Evolutionary conservation across 2,113 vertebrate genomes (phyloP), one percentile per base, ranked within the genome.

Genomic region (Dunckerocampus dactyliophorus): DNA sequence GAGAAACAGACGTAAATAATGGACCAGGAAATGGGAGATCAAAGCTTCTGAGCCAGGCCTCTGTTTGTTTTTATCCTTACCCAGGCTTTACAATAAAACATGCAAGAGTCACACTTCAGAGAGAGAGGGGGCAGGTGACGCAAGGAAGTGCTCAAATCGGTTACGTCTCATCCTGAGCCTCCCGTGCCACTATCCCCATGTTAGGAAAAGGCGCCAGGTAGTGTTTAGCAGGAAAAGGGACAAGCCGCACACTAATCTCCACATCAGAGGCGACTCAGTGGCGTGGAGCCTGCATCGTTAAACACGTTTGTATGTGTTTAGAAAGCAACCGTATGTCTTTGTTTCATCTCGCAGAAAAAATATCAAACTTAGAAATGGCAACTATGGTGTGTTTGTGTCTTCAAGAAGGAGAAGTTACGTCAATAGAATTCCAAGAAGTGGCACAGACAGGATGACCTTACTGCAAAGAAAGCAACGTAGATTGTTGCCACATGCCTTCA

Each of bases 1-100:
- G 90, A 90, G 88, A 92, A 92, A 89, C 87, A 65, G 85, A 87
- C 84, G 84, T 90, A 90, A 90, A 92, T 91, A 92, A 89, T 85
- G 72, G 76, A 65, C 66, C 88, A 92, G 91, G 91, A 92, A 91
- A 87, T n/a, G 37, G 65, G 69, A 91, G 87, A 91, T 91, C 89
- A 92, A 92, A 92, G 90, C 65, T 45, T 47, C 65, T 14, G 65
- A 85, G 85, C 74, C 62, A 56, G 84, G 77, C 76, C 81, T 77
- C 81, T 68, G 87, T 90, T 89, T 92, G 90, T 92, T 92, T 91
- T 90, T 76, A 77, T 88, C 78, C 81, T 83, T 81, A 74, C 77
- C 77, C 85, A 64, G 81, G 75, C 76, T 84, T 83, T 59, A 74
- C 84, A 86, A 89, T 89, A 91, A 91, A 92, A 89, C 88, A 89